Percentiles rank a stretch among this genome's conserved stretches.
phyloP scores from a whole-genome alignment of 2,113 vertebrate species.

The Myrmophylax atrothorax region DNA sequence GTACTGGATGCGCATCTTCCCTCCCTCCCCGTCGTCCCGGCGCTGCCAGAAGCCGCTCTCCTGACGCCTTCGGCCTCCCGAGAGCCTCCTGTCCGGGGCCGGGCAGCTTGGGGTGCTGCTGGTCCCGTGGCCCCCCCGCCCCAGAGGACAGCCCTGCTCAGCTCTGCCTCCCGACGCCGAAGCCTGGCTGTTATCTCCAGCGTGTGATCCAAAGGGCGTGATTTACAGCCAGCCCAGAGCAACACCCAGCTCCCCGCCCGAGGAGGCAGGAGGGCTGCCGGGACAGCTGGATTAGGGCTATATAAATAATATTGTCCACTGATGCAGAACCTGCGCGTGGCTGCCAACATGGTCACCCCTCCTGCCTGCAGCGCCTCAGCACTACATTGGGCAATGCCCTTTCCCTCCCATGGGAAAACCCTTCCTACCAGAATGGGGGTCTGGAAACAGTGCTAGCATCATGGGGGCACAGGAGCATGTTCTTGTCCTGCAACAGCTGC shows the following conservation, averaged over 20 bases:
- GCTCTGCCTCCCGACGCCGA: neutral
- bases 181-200: neutral
- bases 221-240: neutral
- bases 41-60: neutral
- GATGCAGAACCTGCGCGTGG: neutral
- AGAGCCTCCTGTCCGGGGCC: neutral
- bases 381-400: neutral
- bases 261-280: neutral
- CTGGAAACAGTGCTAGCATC: fast-evolving
- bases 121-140: neutral
- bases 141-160: neutral
- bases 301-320: neutral
- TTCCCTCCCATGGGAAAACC: neutral
- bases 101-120: neutral
- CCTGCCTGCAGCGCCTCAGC: fast-evolving
- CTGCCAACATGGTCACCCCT: neutral
- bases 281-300: neutral
- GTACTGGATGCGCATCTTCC: neutral
- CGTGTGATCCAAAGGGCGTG: neutral
- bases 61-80: fast-evolving
- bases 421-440: neutral
- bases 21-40: neutral
- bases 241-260: neutral
- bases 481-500: neutral
- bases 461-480: fast-evolving